A percentile compares a stretch with the other conserved stretches of the same genome.
Conservation (phyloP, 2,797 vertebrate genomes). For the Garrulus glandarius region DNA sequence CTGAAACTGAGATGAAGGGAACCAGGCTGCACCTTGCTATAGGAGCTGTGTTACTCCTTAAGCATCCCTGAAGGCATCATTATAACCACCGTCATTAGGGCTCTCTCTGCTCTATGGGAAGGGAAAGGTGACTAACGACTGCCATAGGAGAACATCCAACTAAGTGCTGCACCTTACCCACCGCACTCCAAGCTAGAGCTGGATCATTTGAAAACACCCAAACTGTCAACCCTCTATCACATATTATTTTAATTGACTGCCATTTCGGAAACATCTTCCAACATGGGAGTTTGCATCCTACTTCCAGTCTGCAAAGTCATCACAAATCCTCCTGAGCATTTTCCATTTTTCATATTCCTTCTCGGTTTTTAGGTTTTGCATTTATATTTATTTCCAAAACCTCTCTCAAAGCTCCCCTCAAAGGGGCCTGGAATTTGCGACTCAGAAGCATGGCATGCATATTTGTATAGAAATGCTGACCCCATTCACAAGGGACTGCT, state of each 20-base stretch:
- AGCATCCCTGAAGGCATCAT: slow-evolving; percentile 66
- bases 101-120: not conserved
- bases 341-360: not conserved
- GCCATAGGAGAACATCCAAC: not conserved
- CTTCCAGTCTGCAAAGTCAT: slow-evolving; percentile 7
- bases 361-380: not conserved
- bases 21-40: not conserved
- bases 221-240: slow-evolving; percentile 31
- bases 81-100: slow-evolving; percentile 44
- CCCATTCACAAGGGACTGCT: not conserved
- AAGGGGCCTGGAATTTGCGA: not conserved
- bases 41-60: slow-evolving; percentile 26
- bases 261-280: slow-evolving; percentile 9
- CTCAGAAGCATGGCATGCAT: not conserved
- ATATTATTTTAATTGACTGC: slow-evolving; percentile 46
- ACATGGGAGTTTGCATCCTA: not conserved
- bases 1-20: not conserved
- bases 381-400: not conserved
- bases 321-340: not conserved
- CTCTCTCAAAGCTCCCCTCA: not conserved
- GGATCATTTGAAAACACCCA: slow-evolving; percentile 1
- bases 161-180: not conserved
- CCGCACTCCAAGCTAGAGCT: not conserved
- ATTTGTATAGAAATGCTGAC: not conserved
- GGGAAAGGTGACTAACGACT: slow-evolving; percentile 41